Conservation (phyloP, 2,797 vertebrate genomes). For the Carcharodon carcharias region DNA sequence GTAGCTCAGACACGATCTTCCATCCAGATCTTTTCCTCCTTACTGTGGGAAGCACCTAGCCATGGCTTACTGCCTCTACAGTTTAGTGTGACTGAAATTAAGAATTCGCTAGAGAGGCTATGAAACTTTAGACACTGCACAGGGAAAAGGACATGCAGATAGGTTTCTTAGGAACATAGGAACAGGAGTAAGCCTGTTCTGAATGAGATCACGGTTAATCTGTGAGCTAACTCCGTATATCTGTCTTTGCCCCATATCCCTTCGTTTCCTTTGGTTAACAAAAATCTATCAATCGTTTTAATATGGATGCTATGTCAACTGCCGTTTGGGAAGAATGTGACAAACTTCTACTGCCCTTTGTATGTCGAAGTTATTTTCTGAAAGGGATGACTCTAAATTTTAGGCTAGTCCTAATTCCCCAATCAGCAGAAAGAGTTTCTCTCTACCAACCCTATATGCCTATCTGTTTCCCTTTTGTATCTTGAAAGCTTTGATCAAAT, state of each 20-base stretch:
- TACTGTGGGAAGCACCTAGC: neutral
- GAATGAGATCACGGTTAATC: neutral
- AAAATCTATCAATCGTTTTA: neutral
- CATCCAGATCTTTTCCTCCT: neutral
- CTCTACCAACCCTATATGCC: too few relatives aligned
- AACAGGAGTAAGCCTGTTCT: neutral
- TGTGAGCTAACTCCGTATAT: too few relatives aligned
- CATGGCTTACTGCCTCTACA: neutral
- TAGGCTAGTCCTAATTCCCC: neutral
- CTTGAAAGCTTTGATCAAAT: neutral
- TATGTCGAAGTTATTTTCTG: too few relatives aligned
- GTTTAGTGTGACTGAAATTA: neutral
- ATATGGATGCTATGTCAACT: neutral
- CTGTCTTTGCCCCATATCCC: too few relatives aligned
- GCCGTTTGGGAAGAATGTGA: neutral
- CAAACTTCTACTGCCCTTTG: neutral
- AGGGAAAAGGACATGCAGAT: neutral
- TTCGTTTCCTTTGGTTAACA: neutral
- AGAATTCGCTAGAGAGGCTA: neutral
- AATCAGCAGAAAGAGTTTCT: neutral
- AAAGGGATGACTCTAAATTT: neutral
- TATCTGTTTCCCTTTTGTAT: neutral
- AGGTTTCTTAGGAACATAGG: neutral
- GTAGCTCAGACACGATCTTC: neutral
- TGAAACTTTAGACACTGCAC: neutral